A percentile compares a stretch with the other conserved stretches of the same genome.
These are phyloP conservation scores for Aricia artaxerxes DNA, from an alignment of 2,888 invertebrate genomes.

Conservation along the genomic window DNA sequence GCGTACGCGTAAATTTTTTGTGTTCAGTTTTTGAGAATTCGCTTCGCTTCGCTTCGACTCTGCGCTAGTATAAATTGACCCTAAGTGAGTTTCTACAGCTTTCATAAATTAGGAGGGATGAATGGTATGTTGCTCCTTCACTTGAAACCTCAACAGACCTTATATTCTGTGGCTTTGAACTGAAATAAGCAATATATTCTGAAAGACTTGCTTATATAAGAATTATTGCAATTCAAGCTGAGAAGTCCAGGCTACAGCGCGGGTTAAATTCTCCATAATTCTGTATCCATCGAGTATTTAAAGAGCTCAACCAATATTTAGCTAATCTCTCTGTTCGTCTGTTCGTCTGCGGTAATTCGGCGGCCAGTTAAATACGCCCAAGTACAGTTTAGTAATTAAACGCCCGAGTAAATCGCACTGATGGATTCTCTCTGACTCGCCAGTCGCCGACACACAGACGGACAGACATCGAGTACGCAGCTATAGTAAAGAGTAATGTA, in stretches of 20 bases:
- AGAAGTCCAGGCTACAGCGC: background rate
- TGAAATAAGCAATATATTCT: no score
- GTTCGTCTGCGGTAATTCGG: background rate
- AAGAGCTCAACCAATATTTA: slow-evolving; percentile 1
- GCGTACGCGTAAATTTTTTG: no score
- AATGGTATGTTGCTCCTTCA: no score
- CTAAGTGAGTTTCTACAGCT: no score
- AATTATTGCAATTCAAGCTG: background rate
- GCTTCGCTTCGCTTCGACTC: no score
- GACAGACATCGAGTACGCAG: background rate
- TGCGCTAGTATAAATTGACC: no score
- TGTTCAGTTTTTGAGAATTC: no score
- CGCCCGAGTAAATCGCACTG: background rate
- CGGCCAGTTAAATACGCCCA: background rate
- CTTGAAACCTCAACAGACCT: no score
- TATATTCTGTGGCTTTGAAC: no score
- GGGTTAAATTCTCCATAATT: background rate
- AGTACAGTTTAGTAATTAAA: background rate
- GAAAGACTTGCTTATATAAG: no score
- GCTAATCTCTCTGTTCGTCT: background rate
- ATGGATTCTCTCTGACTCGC: background rate
- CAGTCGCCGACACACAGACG: background rate
- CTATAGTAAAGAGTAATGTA: background rate
- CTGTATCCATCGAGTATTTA: background rate
- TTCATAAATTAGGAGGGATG: no score